Base-by-base conservation (phyloP, 2,888 invertebrate species). In the Polydrusus cervinus region DNA sequence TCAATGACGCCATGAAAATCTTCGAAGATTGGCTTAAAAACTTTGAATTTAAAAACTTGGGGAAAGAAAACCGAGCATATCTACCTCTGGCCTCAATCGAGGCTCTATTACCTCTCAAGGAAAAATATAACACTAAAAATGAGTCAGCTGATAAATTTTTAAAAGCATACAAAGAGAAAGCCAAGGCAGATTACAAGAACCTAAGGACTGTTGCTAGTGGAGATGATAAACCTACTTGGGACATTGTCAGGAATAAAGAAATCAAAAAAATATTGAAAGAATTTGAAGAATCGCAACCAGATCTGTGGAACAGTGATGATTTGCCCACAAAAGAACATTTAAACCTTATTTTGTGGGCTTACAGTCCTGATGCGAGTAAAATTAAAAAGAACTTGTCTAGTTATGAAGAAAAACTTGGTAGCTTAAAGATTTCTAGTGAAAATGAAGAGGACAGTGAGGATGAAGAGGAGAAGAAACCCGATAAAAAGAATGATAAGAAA, bases 1-100 rank as follows among this genome's bases (percentile, higher is more conserved):
- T 95, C 76, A 93, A 93, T 78, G 93, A 93, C 78, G 94, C 94
- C 0, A 89, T 94, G 64, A 86, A 90, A 30, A 87, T 92, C 9
- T 91, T 94, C 79, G 94, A 94, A 82, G 90, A 92, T 79, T 95
- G 93, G 87, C 87, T 94, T 0, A 92, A 93, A 72, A 93, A 93
- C 78, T 94, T 93, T 83, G 94, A 93, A 79, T 89, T 89, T 0
- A 88, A 91, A 79, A 92, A 93, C 80, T 86, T 91, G 73, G 90
- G 92, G 40, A 91, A 90, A 78, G 91, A 93, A 80, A 94, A 94
- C 86, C 91, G 92, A 78, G 88, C 92, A 0, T 95, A 95, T 84
- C 82, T 94, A 20, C 88, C 91, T 0, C 84, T 93, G 51, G 89
- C 90, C 0, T 81, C 92, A 7, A 89, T 93, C 0, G 87, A 89